Conservation (phyloP, 1,140 invertebrate species). For the Euborellia annulipes region DNA sequence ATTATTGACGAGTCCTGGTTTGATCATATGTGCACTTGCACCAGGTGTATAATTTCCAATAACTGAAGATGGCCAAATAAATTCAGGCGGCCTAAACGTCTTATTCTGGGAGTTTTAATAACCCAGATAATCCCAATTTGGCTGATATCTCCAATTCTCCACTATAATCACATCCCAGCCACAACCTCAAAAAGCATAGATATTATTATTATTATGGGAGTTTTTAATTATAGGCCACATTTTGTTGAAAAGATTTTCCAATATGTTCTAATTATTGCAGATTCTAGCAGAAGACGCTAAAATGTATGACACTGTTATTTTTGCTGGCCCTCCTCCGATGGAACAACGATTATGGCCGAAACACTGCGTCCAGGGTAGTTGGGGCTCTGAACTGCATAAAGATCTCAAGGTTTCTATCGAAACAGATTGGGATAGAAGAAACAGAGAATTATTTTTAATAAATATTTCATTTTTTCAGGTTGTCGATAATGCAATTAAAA, state of each 20-base stretch:
- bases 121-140: too few relatives aligned
- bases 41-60: too few relatives aligned
- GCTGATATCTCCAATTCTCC: too few relatives aligned
- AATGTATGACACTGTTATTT: slow-evolving; percentile 80
- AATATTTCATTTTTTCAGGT: slow-evolving; percentile 26
- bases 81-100: too few relatives aligned
- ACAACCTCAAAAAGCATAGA: too few relatives aligned
- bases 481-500: slow-evolving; percentile 55
- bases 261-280: slow-evolving; percentile 16
- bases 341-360: slow-evolving; percentile 84
- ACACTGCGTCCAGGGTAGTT: slow-evolving; percentile 88
- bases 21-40: too few relatives aligned
- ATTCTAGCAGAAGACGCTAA: slow-evolving; percentile 48
- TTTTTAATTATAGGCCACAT: not conserved
- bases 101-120: too few relatives aligned
- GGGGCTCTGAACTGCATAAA: slow-evolving; percentile 85
- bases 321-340: slow-evolving; percentile 66
- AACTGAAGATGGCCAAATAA: too few relatives aligned
- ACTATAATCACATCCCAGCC: too few relatives aligned
- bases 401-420: slow-evolving; percentile 56
- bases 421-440: slow-evolving; percentile 11
- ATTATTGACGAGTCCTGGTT: too few relatives aligned
- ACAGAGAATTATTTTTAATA: too few relatives aligned
- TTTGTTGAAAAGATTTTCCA: too few relatives aligned
- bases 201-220: not conserved